phyloP scores from a whole-genome alignment of 2,797 vertebrate species.

The Avahi laniger region DNA sequence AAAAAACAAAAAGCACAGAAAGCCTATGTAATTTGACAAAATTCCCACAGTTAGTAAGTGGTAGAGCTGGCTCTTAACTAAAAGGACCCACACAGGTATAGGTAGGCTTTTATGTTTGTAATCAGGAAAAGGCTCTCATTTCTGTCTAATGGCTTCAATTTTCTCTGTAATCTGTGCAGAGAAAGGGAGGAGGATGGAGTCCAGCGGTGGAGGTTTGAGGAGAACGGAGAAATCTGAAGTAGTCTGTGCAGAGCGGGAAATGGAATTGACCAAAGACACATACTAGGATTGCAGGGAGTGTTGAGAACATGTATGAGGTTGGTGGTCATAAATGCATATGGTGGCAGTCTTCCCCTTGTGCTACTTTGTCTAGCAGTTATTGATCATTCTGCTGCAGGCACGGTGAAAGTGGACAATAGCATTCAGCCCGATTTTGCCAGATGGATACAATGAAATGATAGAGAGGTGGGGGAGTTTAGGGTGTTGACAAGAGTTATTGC shows the following conservation, averaged over 20 bases:
- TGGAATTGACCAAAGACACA: neutral
- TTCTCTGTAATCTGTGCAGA: neutral
- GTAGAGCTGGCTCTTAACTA: neutral
- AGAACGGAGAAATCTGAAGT: neutral
- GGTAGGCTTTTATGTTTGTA: constrained; percentile 15
- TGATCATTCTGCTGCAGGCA: neutral
- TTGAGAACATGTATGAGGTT: neutral
- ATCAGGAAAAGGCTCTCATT: neutral
- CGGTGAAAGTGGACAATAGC: neutral
- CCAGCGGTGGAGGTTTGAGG: neutral
- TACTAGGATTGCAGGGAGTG: neutral
- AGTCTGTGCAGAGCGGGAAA: neutral
- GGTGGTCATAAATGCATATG: neutral
- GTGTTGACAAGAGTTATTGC: constrained; percentile 22
- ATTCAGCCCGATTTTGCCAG: neutral
- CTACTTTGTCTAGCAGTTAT: constrained; percentile 1
- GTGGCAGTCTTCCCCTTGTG: neutral
- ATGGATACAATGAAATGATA: constrained; percentile 22
- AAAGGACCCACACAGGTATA: neutral
- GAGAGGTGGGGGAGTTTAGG: neutral
- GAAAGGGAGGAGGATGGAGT: neutral
- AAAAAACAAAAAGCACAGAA: neutral
- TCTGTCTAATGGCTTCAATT: constrained; percentile 16
- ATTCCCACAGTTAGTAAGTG: neutral
- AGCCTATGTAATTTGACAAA: neutral